Conservation (phyloP, 2,797 vertebrate genomes). For the Heteromormyrus szaboi region DNA sequence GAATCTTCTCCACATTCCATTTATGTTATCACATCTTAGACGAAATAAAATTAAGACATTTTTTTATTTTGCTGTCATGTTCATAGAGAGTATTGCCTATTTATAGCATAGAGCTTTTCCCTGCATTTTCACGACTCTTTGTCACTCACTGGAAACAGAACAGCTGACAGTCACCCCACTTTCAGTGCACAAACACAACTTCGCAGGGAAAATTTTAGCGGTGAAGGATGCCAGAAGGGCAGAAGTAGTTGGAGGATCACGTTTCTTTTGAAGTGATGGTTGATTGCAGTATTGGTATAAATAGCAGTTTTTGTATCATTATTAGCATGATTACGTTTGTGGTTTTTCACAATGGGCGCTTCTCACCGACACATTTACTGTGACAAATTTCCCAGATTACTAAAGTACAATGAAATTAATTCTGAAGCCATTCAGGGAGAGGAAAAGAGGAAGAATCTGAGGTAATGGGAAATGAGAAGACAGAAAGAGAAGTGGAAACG, state of each 20-base stretch:
- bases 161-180: neutral
- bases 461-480: neutral
- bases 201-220: neutral
- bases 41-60: neutral
- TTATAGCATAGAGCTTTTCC: neutral
- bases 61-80: neutral
- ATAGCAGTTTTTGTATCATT: neutral
- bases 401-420: constrained; percentile 1
- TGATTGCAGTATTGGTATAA: neutral
- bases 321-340: neutral
- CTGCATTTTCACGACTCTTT: neutral
- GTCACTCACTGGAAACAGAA: neutral
- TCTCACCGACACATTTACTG: neutral
- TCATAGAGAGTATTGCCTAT: neutral
- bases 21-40: neutral
- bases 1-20: neutral
- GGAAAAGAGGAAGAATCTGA: neutral
- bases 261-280: neutral
- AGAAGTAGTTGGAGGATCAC: neutral
- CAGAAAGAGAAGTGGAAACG: neutral
- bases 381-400: neutral
- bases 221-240: neutral
- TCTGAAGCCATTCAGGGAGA: neutral
- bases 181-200: neutral
- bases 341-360: neutral